Conservation (phyloP, 2,113 vertebrate species). For the Paedocypris sp. region DNA sequence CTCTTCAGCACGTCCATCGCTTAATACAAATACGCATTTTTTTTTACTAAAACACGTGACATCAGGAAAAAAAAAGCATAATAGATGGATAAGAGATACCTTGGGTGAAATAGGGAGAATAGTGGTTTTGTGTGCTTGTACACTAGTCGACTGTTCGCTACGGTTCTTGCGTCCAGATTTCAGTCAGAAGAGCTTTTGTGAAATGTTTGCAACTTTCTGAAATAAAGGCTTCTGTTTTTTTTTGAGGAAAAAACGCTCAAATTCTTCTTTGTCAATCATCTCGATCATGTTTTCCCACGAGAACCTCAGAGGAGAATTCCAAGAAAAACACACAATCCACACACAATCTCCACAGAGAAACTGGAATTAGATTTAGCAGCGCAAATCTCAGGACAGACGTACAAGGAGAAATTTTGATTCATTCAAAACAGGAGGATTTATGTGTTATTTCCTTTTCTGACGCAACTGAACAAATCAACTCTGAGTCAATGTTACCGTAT, state of each 20-base stretch:
- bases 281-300: not conserved
- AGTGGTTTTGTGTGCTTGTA: constrained; percentile 2
- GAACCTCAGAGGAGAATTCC: not conserved
- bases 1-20: no score
- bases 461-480: no score
- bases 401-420: no score
- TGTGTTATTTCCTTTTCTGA: no score
- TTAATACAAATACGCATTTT: no score
- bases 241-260: not conserved
- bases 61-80: no score
- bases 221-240: not conserved
- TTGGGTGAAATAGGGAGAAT: not conserved
- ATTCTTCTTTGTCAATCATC: no score
- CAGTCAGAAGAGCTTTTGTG: constrained; percentile 22
- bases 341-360: not conserved
- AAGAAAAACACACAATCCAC: not conserved
- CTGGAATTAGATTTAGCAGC: not conserved
- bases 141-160: constrained; percentile 21
- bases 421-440: no score
- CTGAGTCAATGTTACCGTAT: no score
- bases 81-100: not conserved
- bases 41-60: no score
- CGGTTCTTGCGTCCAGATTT: constrained; percentile 28
- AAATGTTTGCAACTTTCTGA: not conserved
- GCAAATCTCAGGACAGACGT: not conserved